Evolutionary conservation across 2,797 vertebrate genomes (phyloP).

Genomic region (Acridotheres tristis): DNA sequence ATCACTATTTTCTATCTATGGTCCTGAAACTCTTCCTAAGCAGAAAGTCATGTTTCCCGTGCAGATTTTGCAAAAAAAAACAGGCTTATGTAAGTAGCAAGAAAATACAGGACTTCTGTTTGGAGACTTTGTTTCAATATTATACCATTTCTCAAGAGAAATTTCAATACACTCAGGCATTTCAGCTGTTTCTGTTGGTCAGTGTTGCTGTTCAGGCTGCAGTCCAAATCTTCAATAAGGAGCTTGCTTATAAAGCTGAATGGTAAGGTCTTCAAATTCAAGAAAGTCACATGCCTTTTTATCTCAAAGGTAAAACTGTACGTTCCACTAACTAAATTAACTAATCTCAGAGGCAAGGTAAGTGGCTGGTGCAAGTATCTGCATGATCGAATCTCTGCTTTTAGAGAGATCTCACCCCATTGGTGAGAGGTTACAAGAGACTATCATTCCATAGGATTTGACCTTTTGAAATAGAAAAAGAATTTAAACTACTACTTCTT

Average conservation of each 20-base stretch:
- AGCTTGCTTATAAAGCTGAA: neutral
- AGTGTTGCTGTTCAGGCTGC: neutral
- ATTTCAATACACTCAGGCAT: rapidly evolving
- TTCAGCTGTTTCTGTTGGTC: neutral
- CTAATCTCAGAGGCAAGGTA: neutral
- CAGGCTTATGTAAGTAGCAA: neutral
- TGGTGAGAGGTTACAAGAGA: neutral
- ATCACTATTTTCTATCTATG: neutral
- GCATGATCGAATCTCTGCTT: neutral
- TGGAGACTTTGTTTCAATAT: neutral
- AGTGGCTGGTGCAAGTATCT: neutral
- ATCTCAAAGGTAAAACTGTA: neutral
- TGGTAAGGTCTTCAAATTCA: neutral
- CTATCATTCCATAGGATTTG: neutral
- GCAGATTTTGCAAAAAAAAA: neutral
- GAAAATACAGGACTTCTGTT: neutral
- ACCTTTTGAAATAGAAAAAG: neutral
- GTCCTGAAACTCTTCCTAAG: neutral
- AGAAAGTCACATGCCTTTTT: neutral
- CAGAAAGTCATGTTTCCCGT: neutral
- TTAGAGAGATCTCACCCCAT: neutral
- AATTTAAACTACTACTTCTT: neutral
- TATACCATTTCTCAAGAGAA: neutral
- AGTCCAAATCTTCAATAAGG: neutral
- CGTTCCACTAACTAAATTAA: neutral